These are phyloP conservation scores for Caligus rogercresseyi DNA, from an alignment of 1,140 invertebrate genomes.

Conservation along the genomic window DNA sequence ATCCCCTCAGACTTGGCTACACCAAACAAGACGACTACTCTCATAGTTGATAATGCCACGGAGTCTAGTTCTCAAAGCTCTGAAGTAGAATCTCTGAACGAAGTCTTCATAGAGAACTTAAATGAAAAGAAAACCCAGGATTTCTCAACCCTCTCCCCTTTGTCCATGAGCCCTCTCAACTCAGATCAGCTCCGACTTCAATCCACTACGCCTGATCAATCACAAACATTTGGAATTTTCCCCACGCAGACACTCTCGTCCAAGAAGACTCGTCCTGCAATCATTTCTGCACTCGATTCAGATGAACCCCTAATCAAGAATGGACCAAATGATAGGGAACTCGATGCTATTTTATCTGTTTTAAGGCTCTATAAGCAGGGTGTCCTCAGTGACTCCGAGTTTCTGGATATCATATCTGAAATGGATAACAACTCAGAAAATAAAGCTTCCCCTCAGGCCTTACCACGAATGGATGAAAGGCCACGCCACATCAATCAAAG, in stretches of 20 bases:
- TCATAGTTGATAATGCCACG: no score
- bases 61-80: no score
- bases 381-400: not conserved
- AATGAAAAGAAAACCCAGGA: no score
- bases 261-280: not conserved
- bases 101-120: no score
- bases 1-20: no score
- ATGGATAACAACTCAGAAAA: not conserved
- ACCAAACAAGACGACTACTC: no score
- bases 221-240: not conserved
- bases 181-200: not conserved
- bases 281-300: not conserved
- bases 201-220: not conserved
- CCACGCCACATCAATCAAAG: not conserved
- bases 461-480: not conserved
- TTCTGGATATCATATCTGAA: not conserved
- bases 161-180: not conserved
- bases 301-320: not conserved
- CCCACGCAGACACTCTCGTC: not conserved
- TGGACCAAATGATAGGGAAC: not conserved
- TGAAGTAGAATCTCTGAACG: no score
- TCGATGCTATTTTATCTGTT: not conserved
- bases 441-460: no score
- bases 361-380: not conserved
- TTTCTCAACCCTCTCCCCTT: not conserved